phyloP scores from a whole-genome alignment of 2,113 vertebrate genomes.

The Geothlypis trichas region DNA sequence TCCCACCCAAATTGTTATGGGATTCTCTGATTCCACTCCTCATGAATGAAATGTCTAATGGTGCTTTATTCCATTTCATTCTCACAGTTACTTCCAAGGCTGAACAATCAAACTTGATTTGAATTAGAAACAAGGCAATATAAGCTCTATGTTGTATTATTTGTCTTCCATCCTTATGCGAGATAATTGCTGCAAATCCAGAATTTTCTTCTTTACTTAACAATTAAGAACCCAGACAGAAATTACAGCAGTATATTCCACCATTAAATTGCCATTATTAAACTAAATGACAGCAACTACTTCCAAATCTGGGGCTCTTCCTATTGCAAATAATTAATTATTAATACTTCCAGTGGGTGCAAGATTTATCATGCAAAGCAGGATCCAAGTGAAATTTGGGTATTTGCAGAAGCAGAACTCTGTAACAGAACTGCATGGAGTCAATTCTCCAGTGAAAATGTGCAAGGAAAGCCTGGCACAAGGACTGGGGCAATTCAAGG shows the following conservation, averaged over 20 bases:
- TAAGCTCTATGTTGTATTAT: not conserved
- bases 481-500: not conserved
- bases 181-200: not conserved
- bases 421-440: not conserved
- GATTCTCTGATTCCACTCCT: not conserved
- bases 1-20: not conserved
- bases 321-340: not conserved
- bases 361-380: not conserved
- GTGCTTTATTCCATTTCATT: not conserved
- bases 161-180: not conserved
- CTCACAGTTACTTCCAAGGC: not conserved
- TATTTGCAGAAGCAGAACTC: not conserved
- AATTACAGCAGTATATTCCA: not conserved
- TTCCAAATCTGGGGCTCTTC: not conserved
- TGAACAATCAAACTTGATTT: not conserved
- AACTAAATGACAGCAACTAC: not conserved
- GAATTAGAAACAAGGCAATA: not conserved
- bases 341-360: not conserved
- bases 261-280: not conserved
- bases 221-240: not conserved
- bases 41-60: not conserved
- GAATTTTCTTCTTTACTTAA: not conserved
- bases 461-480: not conserved
- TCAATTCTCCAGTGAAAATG: not conserved
- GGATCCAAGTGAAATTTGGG: not conserved